These are phyloP conservation scores for Lepus timidus DNA, from an alignment of 2,113 vertebrate genomes.

Conservation along the genomic window DNA sequence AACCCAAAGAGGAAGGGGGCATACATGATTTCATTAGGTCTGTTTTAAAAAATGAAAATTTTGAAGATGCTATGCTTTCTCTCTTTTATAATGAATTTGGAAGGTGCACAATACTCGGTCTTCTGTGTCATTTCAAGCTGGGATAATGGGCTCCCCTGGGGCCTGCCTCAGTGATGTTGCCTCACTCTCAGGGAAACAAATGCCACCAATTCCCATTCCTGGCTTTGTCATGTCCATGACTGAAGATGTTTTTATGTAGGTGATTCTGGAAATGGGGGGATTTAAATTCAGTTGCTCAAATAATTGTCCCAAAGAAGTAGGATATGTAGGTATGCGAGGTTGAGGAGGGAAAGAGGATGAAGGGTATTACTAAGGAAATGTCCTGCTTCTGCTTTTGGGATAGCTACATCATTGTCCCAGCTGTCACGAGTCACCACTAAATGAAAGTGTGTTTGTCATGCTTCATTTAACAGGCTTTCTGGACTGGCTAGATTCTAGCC, in stretches of 20 bases:
- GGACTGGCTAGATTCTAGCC: slow-evolving; percentile 73
- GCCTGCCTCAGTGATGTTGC: slow-evolving; percentile 67
- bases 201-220: slow-evolving; percentile 49
- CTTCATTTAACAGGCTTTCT: slow-evolving; percentile 80
- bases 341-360: slow-evolving; percentile 47
- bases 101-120: slow-evolving; percentile 36
- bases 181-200: slow-evolving; percentile 62
- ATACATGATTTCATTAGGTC: slow-evolving; percentile 75
- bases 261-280: neutral
- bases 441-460: slow-evolving; percentile 77
- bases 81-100: slow-evolving; percentile 66
- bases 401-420: slow-evolving; percentile 70
- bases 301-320: slow-evolving; percentile 71
- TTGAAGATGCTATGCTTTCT: slow-evolving; percentile 64
- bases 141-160: slow-evolving; percentile 66
- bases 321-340: neutral
- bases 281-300: slow-evolving; percentile 70
- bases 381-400: slow-evolving; percentile 67
- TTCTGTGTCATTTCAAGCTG: slow-evolving; percentile 66
- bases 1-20: neutral
- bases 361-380: slow-evolving; percentile 80
- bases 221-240: neutral
- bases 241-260: neutral
- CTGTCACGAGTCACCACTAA: slow-evolving; percentile 80
- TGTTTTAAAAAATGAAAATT: slow-evolving; percentile 79